These are phyloP conservation scores for Sycophila sp. DNA, from an alignment of 1,140 invertebrate genomes.

Conservation along the genomic window DNA sequence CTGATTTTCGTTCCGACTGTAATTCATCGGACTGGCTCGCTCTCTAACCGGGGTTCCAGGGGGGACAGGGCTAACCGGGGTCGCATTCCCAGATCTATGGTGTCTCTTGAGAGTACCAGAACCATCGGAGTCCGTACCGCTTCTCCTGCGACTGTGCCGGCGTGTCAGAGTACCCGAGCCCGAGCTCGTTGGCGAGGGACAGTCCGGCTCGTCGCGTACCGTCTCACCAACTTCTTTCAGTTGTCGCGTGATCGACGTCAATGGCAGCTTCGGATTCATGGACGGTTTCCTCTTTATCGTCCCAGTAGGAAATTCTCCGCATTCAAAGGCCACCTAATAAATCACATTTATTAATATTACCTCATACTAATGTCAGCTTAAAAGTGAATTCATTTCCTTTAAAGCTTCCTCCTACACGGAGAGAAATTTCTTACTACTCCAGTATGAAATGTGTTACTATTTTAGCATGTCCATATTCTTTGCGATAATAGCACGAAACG, in stretches of 20 bases:
- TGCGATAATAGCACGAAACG: too few relatives aligned
- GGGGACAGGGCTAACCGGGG: constrained; percentile 64
- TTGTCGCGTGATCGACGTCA: constrained; percentile 90
- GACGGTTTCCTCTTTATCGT: constrained; percentile 91
- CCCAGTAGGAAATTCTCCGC: constrained; percentile 66
- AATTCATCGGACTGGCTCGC: constrained; percentile 59
- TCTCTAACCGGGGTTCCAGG: constrained; percentile 67
- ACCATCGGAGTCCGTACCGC: constrained; percentile 70
- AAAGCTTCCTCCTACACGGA: too few relatives aligned
- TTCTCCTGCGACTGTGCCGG: constrained; percentile 69
- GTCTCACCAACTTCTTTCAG: constrained; percentile 83
- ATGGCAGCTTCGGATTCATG: constrained; percentile 88
- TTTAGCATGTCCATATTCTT: too few relatives aligned
- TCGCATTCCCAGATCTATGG: constrained; percentile 65
- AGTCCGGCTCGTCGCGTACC: constrained; percentile 61
- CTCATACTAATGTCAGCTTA: too few relatives aligned
- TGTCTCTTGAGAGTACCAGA: constrained; percentile 73
- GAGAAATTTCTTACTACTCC: too few relatives aligned
- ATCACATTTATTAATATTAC: too few relatives aligned
- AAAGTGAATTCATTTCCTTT: too few relatives aligned
- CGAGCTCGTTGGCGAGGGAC: constrained; percentile 61
- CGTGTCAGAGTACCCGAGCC: constrained; percentile 68
- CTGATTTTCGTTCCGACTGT: constrained; percentile 55
- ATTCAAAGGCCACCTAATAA: constrained; percentile 68
- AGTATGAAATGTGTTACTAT: too few relatives aligned